These are phyloP conservation scores for Oriolus oriolus DNA, from an alignment of 2,113 vertebrate species.

Conservation along the genomic window DNA sequence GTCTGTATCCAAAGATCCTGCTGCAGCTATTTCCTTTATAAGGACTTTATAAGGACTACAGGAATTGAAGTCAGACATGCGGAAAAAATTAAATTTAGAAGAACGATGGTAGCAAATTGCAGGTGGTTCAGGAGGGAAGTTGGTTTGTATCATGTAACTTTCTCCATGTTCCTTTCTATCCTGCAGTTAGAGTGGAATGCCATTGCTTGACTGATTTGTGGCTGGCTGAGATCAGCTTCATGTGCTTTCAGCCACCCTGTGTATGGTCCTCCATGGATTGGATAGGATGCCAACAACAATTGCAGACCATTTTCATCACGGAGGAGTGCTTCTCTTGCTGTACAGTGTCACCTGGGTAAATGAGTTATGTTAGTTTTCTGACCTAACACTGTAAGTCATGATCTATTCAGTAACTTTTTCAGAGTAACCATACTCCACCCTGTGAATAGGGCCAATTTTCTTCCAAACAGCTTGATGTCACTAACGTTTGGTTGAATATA, in stretches of 20 bases:
- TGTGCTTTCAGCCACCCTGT: not conserved
- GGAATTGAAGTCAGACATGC: not conserved
- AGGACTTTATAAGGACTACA: not conserved
- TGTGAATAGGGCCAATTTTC: not conserved
- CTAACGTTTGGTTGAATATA: not conserved
- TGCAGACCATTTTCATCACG: not conserved
- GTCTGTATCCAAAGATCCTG: not conserved
- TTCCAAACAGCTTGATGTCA: not conserved
- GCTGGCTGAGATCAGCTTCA: not conserved
- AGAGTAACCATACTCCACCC: not conserved
- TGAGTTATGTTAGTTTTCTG: not conserved
- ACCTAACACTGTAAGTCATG: not conserved
- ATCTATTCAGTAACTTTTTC: not conserved
- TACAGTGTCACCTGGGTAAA: not conserved
- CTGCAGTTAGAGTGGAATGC: not conserved
- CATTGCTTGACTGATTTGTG: accelerated
- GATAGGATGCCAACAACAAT: not conserved
- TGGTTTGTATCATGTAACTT: not conserved
- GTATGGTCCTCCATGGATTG: not conserved
- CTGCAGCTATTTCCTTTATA: not conserved
- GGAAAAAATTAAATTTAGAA: not conserved
- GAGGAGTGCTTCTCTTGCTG: not conserved
- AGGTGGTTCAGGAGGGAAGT: not conserved
- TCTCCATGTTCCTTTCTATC: not conserved
- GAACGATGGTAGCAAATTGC: not conserved